Base-by-base conservation (phyloP, 2,113 vertebrate genomes). In the Speoplatyrhinus poulsoni region DNA sequence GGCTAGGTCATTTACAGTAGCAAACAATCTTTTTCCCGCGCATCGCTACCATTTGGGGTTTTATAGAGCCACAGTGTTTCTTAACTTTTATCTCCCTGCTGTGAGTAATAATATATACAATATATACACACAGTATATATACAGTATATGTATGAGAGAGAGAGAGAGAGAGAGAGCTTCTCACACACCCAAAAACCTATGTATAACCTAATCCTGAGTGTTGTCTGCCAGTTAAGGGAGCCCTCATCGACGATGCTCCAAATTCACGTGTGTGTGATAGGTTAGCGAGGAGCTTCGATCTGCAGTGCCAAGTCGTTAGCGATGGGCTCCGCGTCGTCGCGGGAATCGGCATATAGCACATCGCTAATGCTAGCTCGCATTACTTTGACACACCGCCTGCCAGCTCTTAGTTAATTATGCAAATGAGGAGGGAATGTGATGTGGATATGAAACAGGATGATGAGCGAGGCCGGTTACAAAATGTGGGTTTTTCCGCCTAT, bases 171-270 rank as follows among this genome's bases (percentile, higher is more conserved):
- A 12, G 50, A 12, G 0, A 12, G 12, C 12, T 52, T 4, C 1
- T 52, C 50, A 52, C 69, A 79, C 66, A 17, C 41, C 58, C 58
- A 73, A 52, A 6, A 41, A 41, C 5, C 36, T 41, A 0, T 41
- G 36, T 41, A 59, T 13, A 56, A 47, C 65, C 57, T 67, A 70
- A 81, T 67, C 75, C 72, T 60, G 60, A 66, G 67, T 36, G 15
- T 61, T 10, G 64, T 62, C 50, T 75, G 62, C 63, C 66, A 77
- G 81, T 75, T 72, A 80, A 82, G 77, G 82, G 76, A 68, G 69
- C 68, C 68, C 54, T 86, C 82, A 78, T 26, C 82, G 61, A 7
- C 2, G 60, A 75, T 80, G 82, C 72, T 78, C 73, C 62, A 77
- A 72, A 85, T 85, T 75, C 33, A 19, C 62, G 54, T 82, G 86